Evolutionary conservation across 1,140 invertebrate genomes (phyloP), one percentile per base, ranked within the genome.

Genomic region (Bombus waltoni): DNA sequence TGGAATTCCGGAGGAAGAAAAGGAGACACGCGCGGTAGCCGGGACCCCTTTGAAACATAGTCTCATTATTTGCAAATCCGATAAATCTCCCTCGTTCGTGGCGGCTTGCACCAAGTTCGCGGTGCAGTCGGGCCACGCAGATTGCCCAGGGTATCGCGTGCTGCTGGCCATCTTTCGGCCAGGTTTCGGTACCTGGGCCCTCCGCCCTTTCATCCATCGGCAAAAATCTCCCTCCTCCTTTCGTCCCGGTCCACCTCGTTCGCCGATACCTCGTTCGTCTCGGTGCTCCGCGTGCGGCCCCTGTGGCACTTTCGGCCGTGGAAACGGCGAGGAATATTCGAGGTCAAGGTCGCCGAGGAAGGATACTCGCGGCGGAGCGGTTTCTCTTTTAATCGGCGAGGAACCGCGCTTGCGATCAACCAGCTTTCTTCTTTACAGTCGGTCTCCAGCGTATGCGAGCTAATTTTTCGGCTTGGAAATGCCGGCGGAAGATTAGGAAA

Each of bases 61-160:
- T 86, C 81, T 86, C 85, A 86, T 86, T 86, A 86, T 86, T 86
- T 86, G 85, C 85, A 86, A 86, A 86, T 86, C 85, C 85, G 85
- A 86, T 86, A 86, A 86, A 85, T 86, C 85, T 83, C 66, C 74
- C 85, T 71, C 44, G 65, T 42, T 38, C 13, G 13, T 42, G 65
- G 32, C 57, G 28, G 73, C 32, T 83, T 86, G 74, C 73, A 77
- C 81, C 81, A 83, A 86, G 80, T 53, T 77, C 81, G 53, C 68
- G 57, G 53, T 68, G 62, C 68, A 83, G 78, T 83, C 80, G 85
- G 81, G 80, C 80, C 83, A 79, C 62, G 62, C 71, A 57, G 78
- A 81, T 85, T 81, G 59, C 59, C 68, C 25, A 15, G 25, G 10
- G 79, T 71, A 86, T 86, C 85, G 81, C 85, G 85, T 86, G 85